Evolutionary conservation across 2,888 invertebrate genomes (phyloP), one percentile per base, ranked within the genome.

Genomic region (Vandiemenella viatica): DNA sequence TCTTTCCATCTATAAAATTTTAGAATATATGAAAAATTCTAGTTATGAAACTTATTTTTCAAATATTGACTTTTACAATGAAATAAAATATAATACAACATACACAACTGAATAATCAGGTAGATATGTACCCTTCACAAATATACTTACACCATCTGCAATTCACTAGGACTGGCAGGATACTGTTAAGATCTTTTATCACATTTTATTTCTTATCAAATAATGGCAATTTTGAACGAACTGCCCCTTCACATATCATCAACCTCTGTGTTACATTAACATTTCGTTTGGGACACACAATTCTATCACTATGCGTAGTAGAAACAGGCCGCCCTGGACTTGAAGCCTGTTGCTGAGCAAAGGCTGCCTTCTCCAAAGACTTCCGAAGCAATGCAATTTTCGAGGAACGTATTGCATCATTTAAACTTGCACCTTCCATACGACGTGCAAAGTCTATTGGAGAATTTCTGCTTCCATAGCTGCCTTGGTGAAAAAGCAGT

Each of bases 241-340:
- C 89, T 46, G 88, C 88, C 55, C 89, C 89, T 62, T 88, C 88
- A 66, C 88, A 89, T 26, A 89, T 75, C 62, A 80, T 78, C 55
- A 87, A 73, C 42, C 85, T 69, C 59, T 77, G 79, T 55, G 75
- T 76, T 26, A 73, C 72, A 52, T 46, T 52, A 10, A 47, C 47
- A 32, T 41, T 49, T 15, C 50, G 26, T 18, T 46, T 50, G 5
- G 51, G 46, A 37, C 42, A 41, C 15, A 18, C 16, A 15, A 32
- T 32, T 10, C 45, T 13, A 4, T 19, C 32, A 22, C 32, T 32
- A 8, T 26, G 16, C 5, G 16, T 17, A 3, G 13, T 20, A 15
- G 21, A 15, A 10, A 23, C 32, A n/a, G 45, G n/a, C 5, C 26
- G 10, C 6, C 44, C 43, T 21, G 41, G 47, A 10, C 17, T 42